Evolutionary conservation across 2,888 invertebrate genomes (phyloP).

Genomic region (Morpho achilles): DNA sequence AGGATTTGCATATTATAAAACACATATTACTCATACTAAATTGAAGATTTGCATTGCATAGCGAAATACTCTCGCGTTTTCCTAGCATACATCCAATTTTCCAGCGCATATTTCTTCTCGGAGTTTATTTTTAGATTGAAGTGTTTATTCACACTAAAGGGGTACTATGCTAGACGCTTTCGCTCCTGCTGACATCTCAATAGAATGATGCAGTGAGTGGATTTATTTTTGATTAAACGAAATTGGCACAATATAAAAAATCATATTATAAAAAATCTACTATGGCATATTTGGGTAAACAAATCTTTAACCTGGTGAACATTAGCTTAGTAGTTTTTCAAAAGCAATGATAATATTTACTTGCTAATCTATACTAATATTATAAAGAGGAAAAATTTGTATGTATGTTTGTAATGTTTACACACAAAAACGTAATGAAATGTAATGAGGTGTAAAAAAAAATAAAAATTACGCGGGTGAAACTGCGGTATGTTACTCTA

Average conservation of each 20-base stretch:
- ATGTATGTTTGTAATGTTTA: too few relatives aligned
- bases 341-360: too few relatives aligned
- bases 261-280: too few relatives aligned
- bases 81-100: slow-evolving; percentile 18
- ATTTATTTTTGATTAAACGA: slow-evolving; percentile 14
- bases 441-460: too few relatives aligned
- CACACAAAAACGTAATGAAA: too few relatives aligned
- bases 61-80: slow-evolving; percentile 5
- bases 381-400: too few relatives aligned
- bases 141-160: slow-evolving; percentile 23
- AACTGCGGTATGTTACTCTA: too few relatives aligned
- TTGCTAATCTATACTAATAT: too few relatives aligned
- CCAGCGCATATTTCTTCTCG: slow-evolving; percentile 20
- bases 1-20: neutral
- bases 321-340: too few relatives aligned
- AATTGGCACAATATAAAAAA: neutral
- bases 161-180: slow-evolving; percentile 20
- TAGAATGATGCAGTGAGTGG: slow-evolving; percentile 11
- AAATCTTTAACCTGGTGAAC: too few relatives aligned
- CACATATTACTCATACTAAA: slow-evolving; percentile 1
- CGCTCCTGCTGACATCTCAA: slow-evolving; percentile 18
- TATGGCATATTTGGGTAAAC: too few relatives aligned
- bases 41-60: slow-evolving; percentile 10
- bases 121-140: slow-evolving; percentile 23
- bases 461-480: too few relatives aligned